These are phyloP conservation scores for Microhierax caerulescens DNA, from an alignment of 2,797 vertebrate genomes.

Conservation along the genomic window DNA sequence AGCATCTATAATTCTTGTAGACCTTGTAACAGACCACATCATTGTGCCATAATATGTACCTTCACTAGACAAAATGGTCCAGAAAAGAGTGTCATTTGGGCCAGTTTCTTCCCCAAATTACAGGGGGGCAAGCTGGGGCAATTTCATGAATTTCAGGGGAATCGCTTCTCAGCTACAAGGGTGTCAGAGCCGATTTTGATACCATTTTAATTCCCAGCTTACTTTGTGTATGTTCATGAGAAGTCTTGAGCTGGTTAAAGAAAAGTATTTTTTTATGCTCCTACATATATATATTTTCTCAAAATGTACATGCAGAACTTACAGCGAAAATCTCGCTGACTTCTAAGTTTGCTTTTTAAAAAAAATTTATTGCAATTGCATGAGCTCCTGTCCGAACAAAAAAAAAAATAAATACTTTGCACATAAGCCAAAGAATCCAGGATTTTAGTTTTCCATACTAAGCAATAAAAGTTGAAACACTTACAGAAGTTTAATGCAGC, in stretches of 20 bases:
- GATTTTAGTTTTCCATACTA: constrained; percentile 47
- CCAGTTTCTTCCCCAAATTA: background rate
- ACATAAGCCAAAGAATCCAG: background rate
- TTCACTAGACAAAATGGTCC: background rate
- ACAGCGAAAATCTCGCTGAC: background rate
- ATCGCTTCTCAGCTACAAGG: background rate
- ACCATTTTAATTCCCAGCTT: background rate
- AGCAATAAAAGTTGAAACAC: constrained; percentile 46
- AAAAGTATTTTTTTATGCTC: background rate
- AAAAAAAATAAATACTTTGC: constrained; percentile 14
- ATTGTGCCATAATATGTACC: background rate
- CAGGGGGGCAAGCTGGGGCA: background rate
- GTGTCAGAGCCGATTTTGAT: background rate
- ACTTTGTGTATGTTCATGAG: background rate
- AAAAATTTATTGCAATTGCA: background rate
- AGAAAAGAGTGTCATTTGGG: background rate
- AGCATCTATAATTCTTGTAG: background rate
- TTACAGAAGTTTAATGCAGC: constrained; percentile 1
- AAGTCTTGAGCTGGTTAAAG: background rate
- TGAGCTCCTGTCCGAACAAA: constrained; percentile 1
- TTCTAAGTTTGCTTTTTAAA: constrained; percentile 5
- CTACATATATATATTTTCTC: background rate
- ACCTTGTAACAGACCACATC: background rate
- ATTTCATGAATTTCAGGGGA: background rate
- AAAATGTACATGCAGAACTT: background rate